Evolutionary conservation across 2,888 invertebrate genomes (phyloP), one percentile per base, ranked within the genome.

Genomic region (Drosophila anomelani): DNA sequence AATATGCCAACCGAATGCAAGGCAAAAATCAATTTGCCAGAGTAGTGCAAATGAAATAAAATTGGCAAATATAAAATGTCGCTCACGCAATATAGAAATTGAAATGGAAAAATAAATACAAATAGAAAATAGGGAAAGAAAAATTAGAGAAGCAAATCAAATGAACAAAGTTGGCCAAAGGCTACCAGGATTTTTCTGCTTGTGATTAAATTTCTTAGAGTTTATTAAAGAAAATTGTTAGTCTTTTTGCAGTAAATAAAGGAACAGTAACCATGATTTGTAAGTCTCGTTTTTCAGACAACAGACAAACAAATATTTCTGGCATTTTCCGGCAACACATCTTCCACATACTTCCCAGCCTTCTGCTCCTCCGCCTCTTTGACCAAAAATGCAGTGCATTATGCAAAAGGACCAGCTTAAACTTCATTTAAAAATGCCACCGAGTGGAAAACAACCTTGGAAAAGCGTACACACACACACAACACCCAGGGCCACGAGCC

Each of bases 391-490:
- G 70, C 68, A 80, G 56, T 78, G 73, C 69, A 88, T 88, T 80
- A 78, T 80, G 75, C 67, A 76, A 71, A 68, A 17, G 67, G 32
- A 46, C 60, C 58, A 43, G 74, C 74, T 75, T 88, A 72, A 84
- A 83, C 86, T 86, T 88, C 67, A 88, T 85, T 86, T 85, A 73
- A 84, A 75, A 81, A 72, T 78, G 66, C 72, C 74, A 71, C 80
- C 69, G 63, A 81, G 68, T 71, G 55, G 54, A 41, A 57, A 26
- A 43, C 46, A 59, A 36, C 32, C 29, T 38, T 63, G 23, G 12
- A 38, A 9, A 32, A 15, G 26, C 8, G 15, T 15, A 20, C 44
- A 44, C 44, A 41, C 44, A 41, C 44, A 41, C 9, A 29, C 32
- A 34, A 20, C 29, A 41, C 43, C 60, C 12, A 34, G 23, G 34